A percentile compares a stretch with the other conserved stretches of the same genome.
Conservation (phyloP, 2,888 invertebrate genomes). For the Vesta saturnalis region DNA sequence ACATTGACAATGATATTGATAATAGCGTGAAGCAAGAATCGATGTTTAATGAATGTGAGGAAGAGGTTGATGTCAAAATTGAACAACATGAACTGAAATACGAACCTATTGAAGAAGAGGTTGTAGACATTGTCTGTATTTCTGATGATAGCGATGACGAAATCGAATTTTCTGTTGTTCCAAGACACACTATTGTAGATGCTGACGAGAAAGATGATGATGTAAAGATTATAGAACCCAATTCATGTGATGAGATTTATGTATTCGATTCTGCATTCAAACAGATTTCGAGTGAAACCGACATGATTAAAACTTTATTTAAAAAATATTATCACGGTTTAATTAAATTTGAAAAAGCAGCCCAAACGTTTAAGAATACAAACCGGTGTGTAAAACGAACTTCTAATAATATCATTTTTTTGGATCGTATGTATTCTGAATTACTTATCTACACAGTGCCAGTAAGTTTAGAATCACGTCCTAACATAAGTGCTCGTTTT, state of each 20-base stretch:
- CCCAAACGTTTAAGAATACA: neutral
- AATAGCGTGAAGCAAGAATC: too few relatives aligned
- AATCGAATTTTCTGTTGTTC: neutral
- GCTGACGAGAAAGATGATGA: neutral
- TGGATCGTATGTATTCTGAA: neutral
- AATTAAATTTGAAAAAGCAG: neutral
- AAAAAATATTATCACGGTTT: constrained; percentile 3
- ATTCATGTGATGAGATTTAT: neutral
- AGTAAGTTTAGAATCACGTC: neutral
- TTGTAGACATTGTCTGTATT: neutral
- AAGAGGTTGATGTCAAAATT: neutral
- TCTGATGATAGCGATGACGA: neutral
- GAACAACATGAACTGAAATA: neutral
- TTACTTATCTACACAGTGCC: neutral
- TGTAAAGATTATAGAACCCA: neutral
- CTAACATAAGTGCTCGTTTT: neutral
- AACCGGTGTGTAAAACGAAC: neutral
- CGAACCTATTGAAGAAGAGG: neutral
- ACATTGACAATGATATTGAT: neutral
- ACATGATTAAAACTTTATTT: neutral
- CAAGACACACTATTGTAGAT: neutral
- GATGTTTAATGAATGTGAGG: too few relatives aligned
- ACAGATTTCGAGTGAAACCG: neutral
- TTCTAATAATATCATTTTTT: neutral
- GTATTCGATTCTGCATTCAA: neutral